phyloP scores from a whole-genome alignment of 2,797 vertebrate species.

The Falco rusticolus region DNA sequence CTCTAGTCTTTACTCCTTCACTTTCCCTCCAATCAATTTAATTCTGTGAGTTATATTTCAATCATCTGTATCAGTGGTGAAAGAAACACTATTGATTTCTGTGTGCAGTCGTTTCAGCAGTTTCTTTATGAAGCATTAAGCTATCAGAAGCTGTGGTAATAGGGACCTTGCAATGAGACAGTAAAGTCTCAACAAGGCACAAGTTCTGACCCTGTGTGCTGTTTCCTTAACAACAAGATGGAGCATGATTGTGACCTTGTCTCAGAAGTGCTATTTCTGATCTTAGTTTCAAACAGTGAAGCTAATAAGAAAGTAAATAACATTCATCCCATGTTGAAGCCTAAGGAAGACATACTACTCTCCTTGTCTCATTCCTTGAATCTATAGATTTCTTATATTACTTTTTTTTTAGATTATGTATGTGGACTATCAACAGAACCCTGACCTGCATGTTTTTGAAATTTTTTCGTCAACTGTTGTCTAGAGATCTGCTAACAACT shows the following conservation, averaged over 20 bases:
- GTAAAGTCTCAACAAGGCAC: neutral
- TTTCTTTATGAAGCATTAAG: neutral
- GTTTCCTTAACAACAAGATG: neutral
- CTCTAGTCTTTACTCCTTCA: neutral
- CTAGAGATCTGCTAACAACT: neutral
- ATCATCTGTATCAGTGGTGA: neutral
- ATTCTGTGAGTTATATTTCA: neutral
- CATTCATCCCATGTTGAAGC: neutral
- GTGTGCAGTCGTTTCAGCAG: neutral
- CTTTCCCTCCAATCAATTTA: neutral
- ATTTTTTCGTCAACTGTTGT: neutral
- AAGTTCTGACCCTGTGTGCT: neutral
- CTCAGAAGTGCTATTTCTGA: constrained; percentile 5
- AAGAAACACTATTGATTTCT: constrained; percentile 20
- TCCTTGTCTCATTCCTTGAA: neutral
- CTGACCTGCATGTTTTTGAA: neutral
- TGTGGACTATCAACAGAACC: neutral
- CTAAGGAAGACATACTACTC: neutral
- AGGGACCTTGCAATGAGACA: constrained; percentile 2
- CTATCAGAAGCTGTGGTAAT: neutral
- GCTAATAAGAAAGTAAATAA: constrained; percentile 2
- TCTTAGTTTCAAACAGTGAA: neutral
- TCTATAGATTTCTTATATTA: neutral
- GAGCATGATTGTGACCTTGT: neutral
- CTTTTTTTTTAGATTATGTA: neutral